Conservation (phyloP, 2,888 invertebrate species). For the Ptychoptera albimana region DNA sequence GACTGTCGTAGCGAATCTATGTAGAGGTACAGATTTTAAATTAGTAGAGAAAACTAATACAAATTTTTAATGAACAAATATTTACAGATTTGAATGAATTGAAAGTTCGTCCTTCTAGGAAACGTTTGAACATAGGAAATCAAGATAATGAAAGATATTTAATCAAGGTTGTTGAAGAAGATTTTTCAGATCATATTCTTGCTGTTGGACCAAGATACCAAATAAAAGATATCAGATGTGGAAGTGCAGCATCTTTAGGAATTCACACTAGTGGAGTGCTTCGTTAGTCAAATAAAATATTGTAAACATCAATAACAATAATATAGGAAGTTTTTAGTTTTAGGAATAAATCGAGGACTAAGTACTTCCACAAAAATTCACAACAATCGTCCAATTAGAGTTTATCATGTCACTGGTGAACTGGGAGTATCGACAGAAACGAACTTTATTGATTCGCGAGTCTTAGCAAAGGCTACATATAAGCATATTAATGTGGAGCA, state of each 20-base stretch:
- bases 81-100: constrained; percentile 53
- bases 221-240: constrained; percentile 44
- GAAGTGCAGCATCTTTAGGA: constrained; percentile 43
- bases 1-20: constrained; percentile 44
- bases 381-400: constrained; percentile 44
- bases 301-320: background rate
- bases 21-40: constrained; percentile 40
- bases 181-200: constrained; percentile 57
- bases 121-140: constrained; percentile 43
- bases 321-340: constrained; percentile 46
- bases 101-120: constrained; percentile 40
- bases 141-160: background rate
- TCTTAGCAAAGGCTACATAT: constrained; percentile 52
- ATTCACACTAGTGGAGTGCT: constrained; percentile 55
- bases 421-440: constrained; percentile 64
- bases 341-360: constrained; percentile 56
- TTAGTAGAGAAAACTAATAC: no score
- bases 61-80: no score
- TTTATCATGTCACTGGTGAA: constrained; percentile 56
- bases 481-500: constrained; percentile 49
- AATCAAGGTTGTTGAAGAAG: constrained; percentile 31
- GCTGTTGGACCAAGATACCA: constrained; percentile 64
- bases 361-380: constrained; percentile 38
- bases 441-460: constrained; percentile 51
- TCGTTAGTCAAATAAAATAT: constrained; percentile 35